phyloP scores from a whole-genome alignment of 2,113 vertebrate genomes.

The Cyphomyrus discorhynchus region DNA sequence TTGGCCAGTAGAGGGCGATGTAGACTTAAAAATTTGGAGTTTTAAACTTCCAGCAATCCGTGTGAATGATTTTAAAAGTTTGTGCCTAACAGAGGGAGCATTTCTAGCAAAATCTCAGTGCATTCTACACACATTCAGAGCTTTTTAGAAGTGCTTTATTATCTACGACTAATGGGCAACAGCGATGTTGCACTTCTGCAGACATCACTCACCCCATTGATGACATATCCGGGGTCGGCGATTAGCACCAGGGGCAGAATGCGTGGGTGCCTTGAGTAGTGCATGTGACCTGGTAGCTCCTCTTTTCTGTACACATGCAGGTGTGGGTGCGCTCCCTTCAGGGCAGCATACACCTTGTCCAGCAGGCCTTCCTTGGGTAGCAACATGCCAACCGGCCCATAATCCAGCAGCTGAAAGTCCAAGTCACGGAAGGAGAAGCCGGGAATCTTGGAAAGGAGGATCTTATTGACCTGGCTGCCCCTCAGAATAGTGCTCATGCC shows the following conservation, averaged over 20 bases:
- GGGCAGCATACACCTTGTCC: slow-evolving; percentile 66
- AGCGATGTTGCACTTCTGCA: neutral
- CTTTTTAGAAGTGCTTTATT: neutral
- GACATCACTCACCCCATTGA: slow-evolving; percentile 68
- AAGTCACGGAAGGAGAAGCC: slow-evolving; percentile 72
- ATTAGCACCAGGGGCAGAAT: slow-evolving; percentile 68
- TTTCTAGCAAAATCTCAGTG: neutral
- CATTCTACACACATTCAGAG: neutral
- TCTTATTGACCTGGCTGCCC: slow-evolving; percentile 39
- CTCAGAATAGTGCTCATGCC: slow-evolving; percentile 68
- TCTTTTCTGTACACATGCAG: slow-evolving; percentile 77
- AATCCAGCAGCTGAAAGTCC: slow-evolving; percentile 74
- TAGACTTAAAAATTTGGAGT: neutral
- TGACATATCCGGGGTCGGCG: slow-evolving; percentile 70
- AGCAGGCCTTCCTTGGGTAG: slow-evolving; percentile 74
- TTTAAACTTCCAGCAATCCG: neutral
- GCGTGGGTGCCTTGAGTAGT: slow-evolving; percentile 62
- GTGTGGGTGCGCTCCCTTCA: slow-evolving; percentile 66
- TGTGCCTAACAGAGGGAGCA: neutral
- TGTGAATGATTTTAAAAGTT: neutral
- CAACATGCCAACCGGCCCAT: slow-evolving; percentile 70
- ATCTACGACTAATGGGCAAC: neutral
- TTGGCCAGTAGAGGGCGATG: neutral
- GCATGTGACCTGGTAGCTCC: slow-evolving; percentile 63
- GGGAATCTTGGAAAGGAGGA: slow-evolving; percentile 50